These are phyloP conservation scores for Beris chalybata DNA, from an alignment of 2,888 invertebrate genomes.

Conservation along the genomic window DNA sequence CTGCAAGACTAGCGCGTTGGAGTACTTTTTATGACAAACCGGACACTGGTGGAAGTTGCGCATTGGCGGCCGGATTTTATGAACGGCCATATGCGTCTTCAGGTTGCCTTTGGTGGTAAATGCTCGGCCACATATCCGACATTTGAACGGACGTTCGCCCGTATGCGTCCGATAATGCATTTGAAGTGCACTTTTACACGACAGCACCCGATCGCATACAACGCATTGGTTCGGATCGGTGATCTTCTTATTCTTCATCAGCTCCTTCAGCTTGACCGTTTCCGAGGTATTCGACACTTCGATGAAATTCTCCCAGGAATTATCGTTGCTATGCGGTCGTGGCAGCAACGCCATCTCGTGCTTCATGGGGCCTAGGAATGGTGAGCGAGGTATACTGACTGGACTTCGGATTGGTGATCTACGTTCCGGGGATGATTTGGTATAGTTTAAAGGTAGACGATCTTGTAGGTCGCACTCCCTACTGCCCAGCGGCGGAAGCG, in stretches of 20 bases:
- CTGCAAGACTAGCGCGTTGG: constrained; percentile 89
- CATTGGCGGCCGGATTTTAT: constrained; percentile 92
- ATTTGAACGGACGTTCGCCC: constrained; percentile 80
- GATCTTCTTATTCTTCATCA: constrained; percentile 95
- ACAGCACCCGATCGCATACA: constrained; percentile 93
- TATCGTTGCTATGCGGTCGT: constrained; percentile 88
- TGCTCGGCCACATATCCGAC: constrained; percentile 94
- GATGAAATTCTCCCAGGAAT: constrained; percentile 96
- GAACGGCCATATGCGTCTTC: constrained; percentile 99
- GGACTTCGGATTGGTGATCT: constrained; percentile 54
- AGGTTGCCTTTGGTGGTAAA: constrained; percentile 99
- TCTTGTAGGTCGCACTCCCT: constrained; percentile 44
- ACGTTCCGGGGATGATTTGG: constrained; percentile 51
- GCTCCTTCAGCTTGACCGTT: constrained; percentile 92
- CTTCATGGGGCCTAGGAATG: constrained; percentile 55
- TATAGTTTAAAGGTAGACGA: constrained; percentile 48
- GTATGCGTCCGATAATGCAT: constrained; percentile 82
- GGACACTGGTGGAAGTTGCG: constrained; percentile 94
- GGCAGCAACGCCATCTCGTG: constrained; percentile 61
- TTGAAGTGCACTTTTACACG: constrained; percentile 95
- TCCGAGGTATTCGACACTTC: constrained; percentile 88
- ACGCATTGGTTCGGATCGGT: constrained; percentile 99
- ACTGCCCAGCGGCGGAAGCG: constrained; percentile 47
- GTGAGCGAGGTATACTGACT: constrained; percentile 53
- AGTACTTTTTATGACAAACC: constrained; percentile 96